These are phyloP conservation scores for Physeter macrocephalus DNA, from an alignment of 2,113 vertebrate genomes.

Conservation along the genomic window DNA sequence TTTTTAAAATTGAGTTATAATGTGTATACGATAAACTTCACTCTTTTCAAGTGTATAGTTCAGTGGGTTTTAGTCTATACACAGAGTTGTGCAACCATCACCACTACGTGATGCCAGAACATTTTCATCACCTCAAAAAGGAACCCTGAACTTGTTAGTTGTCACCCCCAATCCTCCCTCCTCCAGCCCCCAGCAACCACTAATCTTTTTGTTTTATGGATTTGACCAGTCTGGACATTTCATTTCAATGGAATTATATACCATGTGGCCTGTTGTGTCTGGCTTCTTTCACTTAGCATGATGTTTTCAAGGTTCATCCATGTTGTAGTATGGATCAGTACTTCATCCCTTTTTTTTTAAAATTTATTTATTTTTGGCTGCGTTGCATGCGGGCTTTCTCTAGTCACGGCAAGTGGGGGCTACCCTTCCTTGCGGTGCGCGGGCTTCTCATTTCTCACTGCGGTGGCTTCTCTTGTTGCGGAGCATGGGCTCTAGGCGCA, in stretches of 20 bases:
- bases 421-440: too few species aligned
- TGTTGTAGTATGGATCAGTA: not conserved
- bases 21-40: not conserved
- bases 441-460: too few species aligned
- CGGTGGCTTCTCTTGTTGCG: too few species aligned
- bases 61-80: not conserved
- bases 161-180: not conserved
- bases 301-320: not conserved
- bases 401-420: too few species aligned
- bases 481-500: too few species aligned
- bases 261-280: not conserved
- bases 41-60: not conserved
- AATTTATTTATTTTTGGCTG: too few species aligned
- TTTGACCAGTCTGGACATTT: not conserved
- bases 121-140: not conserved
- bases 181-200: too few species aligned
- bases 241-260: fast-evolving
- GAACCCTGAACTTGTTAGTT: not conserved
- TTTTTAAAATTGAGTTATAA: not conserved
- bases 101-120: not conserved
- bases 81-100: not conserved
- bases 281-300: not conserved
- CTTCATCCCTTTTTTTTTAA: not conserved
- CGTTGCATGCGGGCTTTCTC: too few species aligned
- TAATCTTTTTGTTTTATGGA: not conserved